phyloP scores from a whole-genome alignment of 1,140 invertebrate genomes.

The Reticulitermes speratus region DNA sequence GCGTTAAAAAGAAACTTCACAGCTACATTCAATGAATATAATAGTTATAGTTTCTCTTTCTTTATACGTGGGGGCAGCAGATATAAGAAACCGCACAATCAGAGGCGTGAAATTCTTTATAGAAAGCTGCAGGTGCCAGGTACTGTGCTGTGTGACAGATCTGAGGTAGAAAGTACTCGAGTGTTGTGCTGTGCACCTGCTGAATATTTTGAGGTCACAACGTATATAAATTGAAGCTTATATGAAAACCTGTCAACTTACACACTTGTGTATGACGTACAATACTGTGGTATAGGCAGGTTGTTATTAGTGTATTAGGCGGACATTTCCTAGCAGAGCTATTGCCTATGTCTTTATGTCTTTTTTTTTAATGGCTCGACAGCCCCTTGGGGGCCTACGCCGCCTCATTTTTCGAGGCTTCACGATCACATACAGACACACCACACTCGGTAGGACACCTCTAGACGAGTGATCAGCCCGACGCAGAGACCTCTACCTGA shows the following conservation, averaged over 20 bases:
- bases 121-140: not conserved
- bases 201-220: not conserved
- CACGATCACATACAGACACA: too few species aligned
- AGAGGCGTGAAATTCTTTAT: not conserved
- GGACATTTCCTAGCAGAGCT: not conserved
- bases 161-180: not conserved
- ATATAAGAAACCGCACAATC: not conserved
- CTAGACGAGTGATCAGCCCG: too few species aligned
- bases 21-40: not conserved
- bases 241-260: not conserved
- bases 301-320: not conserved
- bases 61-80: not conserved
- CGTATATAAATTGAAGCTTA: not conserved
- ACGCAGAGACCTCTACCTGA: too few species aligned
- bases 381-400: too few species aligned
- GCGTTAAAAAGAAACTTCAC: not conserved
- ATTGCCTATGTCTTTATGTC: not conserved
- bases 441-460: too few species aligned
- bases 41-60: not conserved
- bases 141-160: not conserved
- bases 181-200: not conserved
- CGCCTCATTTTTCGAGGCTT: too few species aligned
- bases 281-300: not conserved
- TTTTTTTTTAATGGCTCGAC: too few species aligned
- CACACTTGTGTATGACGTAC: not conserved